phyloP scores from a whole-genome alignment of 2,888 invertebrate genomes.

The Orgyia antiqua region DNA sequence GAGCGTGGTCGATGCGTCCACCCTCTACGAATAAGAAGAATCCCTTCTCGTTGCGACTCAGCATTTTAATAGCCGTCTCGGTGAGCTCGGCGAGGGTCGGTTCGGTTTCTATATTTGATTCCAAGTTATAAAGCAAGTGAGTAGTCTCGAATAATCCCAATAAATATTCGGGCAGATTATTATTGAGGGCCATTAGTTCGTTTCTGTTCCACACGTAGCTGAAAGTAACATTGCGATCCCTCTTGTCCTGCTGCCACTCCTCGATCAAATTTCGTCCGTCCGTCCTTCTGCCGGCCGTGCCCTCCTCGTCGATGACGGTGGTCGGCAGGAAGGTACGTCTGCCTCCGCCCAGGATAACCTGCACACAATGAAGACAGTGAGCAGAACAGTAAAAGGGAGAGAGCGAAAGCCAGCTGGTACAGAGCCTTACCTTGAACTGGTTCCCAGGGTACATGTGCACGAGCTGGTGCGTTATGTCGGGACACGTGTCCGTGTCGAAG shows the following conservation, averaged over 20 bases:
- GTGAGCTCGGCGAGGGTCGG: conserved; percentile 78
- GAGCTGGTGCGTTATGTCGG: conserved; percentile 85
- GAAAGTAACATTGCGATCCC: conserved; percentile 40
- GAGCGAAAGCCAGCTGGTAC: too few species aligned
- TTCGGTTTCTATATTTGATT: conserved; percentile 55
- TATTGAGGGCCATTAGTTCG: conserved; percentile 57
- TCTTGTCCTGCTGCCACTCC: conserved; percentile 79
- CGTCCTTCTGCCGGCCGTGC: conserved; percentile 53
- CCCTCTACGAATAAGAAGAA: conserved; percentile 86
- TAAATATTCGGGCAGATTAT: conserved; percentile 74
- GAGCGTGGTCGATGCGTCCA: conserved; percentile 81
- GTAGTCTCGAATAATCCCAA: conserved; percentile 81
- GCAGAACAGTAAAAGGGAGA: neutral
- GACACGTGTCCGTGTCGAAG: conserved; percentile 8
- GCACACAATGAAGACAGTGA: neutral
- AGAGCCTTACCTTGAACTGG: conserved; percentile 81
- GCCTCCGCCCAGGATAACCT: conserved; percentile 87
- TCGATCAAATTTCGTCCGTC: conserved; percentile 83
- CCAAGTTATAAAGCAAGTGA: conserved; percentile 83
- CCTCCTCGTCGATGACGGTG: conserved; percentile 71
- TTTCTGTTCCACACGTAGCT: conserved; percentile 79
- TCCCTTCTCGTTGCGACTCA: conserved; percentile 80
- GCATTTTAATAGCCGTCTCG: conserved; percentile 81
- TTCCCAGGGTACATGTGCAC: conserved; percentile 80
- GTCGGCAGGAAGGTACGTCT: conserved; percentile 80